These are phyloP conservation scores for Sebastes hopkinsi DNA, from an alignment of 2,797 vertebrate species.

Conservation along the genomic window DNA sequence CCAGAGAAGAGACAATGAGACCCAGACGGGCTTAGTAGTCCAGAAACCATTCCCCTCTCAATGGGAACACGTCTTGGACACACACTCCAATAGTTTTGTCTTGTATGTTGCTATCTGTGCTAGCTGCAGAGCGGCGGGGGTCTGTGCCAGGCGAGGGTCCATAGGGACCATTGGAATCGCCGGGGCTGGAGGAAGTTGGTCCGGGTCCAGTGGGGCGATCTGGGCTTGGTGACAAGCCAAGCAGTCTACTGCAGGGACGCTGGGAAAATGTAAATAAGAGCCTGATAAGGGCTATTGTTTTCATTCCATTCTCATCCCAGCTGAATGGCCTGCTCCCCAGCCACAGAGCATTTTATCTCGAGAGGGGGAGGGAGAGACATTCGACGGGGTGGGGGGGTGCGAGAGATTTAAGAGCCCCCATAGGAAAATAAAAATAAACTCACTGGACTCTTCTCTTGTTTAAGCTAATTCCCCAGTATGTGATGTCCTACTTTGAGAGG, in stretches of 20 bases:
- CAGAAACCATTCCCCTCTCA: constrained; percentile 70
- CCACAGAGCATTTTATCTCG: constrained; percentile 79
- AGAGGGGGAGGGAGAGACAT: constrained; percentile 71
- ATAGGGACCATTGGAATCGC: constrained; percentile 74
- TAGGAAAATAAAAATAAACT: constrained; percentile 84
- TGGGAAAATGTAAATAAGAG: constrained; percentile 90
- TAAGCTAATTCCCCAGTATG: constrained; percentile 67
- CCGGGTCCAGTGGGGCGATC: constrained; percentile 72
- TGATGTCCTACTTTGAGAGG: constrained; percentile 71
- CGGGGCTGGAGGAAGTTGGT: constrained; percentile 80
- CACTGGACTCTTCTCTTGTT: constrained; percentile 73
- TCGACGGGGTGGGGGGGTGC: constrained; percentile 61
- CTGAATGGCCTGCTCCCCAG: constrained; percentile 85
- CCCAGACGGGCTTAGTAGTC: constrained; percentile 72
- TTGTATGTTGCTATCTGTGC: constrained; percentile 76
- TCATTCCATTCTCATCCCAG: constrained; percentile 89
- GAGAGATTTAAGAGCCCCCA: constrained; percentile 79
- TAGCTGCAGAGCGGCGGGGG: constrained; percentile 72
- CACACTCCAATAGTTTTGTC: constrained; percentile 80
- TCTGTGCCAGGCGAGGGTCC: constrained; percentile 79
- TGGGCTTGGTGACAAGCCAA: constrained; percentile 80
- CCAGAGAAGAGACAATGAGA: constrained; percentile 71
- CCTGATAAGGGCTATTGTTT: constrained; percentile 91
- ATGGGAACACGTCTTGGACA: constrained; percentile 78
- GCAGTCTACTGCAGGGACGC: constrained; percentile 80